Conservation (phyloP, 2,113 vertebrate genomes). For the Corythaeola cristata region DNA sequence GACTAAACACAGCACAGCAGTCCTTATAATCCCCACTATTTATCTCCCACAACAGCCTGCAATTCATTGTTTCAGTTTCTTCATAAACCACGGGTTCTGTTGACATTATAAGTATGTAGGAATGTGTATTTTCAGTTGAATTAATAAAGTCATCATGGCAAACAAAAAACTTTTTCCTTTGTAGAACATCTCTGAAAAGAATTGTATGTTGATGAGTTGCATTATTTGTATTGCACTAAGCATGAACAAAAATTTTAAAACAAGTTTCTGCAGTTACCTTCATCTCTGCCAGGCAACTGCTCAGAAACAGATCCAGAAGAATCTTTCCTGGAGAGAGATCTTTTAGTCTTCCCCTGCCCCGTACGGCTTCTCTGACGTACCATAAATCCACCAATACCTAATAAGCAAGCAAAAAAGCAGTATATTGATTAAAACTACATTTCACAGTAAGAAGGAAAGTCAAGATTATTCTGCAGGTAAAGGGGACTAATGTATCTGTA, state of each 20-base stretch:
- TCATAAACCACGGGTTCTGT: not conserved
- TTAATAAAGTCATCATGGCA: not conserved
- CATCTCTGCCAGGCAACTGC: conserved; percentile 77
- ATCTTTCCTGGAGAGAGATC: conserved; percentile 84
- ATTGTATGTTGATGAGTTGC: not conserved
- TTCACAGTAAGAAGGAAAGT: not conserved
- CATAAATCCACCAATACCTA: conserved; percentile 98
- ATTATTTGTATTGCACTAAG: not conserved
- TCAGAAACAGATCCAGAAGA: conserved; percentile 89
- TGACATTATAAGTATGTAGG: not conserved
- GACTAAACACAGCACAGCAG: not conserved
- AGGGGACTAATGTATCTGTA: not conserved
- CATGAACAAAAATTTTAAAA: not conserved
- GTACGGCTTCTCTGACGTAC: conserved; percentile 94
- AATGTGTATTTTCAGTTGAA: not conserved
- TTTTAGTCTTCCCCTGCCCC: conserved; percentile 86
- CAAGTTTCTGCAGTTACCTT: conserved; percentile 76
- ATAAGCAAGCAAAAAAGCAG: not conserved
- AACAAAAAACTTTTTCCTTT: not conserved
- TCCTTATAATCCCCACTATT: not conserved
- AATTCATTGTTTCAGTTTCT: not conserved
- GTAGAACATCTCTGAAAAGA: not conserved
- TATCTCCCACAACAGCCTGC: not conserved
- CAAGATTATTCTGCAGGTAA: not conserved
- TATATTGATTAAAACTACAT: not conserved